phyloP scores from a whole-genome alignment of 2,888 invertebrate species.

The Agrochola macilenta region DNA sequence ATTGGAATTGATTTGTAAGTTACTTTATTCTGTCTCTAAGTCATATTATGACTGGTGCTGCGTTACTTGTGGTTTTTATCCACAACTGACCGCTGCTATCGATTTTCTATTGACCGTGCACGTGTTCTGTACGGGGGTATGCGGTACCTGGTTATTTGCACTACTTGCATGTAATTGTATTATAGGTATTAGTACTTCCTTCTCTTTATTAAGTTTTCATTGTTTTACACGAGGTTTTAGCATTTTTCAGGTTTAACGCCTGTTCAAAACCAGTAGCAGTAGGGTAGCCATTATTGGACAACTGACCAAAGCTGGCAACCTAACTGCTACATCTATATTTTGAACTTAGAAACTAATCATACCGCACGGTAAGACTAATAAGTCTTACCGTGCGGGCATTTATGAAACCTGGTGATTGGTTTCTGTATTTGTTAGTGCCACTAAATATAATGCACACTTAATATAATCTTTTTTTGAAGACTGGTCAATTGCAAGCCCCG shows the following conservation, averaged over 20 bases:
- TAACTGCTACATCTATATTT: neutral
- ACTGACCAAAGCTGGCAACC: neutral
- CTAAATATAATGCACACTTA: too few species aligned
- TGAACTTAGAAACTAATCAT: neutral
- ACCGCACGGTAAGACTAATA: too few species aligned
- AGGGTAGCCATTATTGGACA: neutral
- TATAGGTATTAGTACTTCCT: conserved; percentile 53
- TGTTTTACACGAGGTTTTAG: neutral
- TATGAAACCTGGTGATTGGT: neutral
- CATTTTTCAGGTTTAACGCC: neutral
- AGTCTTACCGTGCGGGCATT: neutral
- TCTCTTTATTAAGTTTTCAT: conserved; percentile 52
- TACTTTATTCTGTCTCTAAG: conserved; percentile 61
- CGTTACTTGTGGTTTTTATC: conserved; percentile 84
- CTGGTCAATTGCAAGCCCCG: too few species aligned
- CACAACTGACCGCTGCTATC: conserved; percentile 82
- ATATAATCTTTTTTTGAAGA: neutral
- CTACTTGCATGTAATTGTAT: conserved; percentile 63
- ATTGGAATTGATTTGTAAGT: conserved; percentile 37
- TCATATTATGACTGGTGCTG: conserved; percentile 74
- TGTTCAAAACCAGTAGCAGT: conserved; percentile 2
- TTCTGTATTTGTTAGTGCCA: neutral
- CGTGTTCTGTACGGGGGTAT: conserved; percentile 66
- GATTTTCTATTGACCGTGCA: conserved; percentile 79
- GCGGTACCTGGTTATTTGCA: conserved; percentile 52